These are phyloP conservation scores for Drosophila micromelanica DNA, from an alignment of 1,140 invertebrate genomes.

Conservation along the genomic window DNA sequence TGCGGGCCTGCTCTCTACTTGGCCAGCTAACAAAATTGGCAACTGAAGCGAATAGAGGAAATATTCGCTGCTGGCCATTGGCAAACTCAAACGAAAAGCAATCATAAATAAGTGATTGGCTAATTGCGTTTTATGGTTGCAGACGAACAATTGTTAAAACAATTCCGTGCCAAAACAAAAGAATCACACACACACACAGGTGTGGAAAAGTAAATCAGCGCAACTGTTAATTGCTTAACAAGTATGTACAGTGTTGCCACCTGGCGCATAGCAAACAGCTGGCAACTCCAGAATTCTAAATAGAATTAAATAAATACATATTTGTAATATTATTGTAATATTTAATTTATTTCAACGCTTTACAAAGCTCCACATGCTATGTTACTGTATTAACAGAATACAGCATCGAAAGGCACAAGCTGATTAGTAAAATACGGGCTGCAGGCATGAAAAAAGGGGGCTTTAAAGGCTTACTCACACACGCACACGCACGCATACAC, in stretches of 20 bases:
- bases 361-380: neutral
- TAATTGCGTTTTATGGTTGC: constrained; percentile 26
- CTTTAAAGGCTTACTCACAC: constrained; percentile 14
- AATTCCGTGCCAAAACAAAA: constrained; percentile 32
- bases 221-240: constrained; percentile 50
- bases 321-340: neutral
- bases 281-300: constrained; percentile 50
- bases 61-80: constrained; percentile 17
- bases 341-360: constrained; percentile 15
- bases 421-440: constrained; percentile 5
- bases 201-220: constrained; percentile 62
- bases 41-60: constrained; percentile 20
- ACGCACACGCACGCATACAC: constrained; percentile 1
- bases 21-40: constrained; percentile 39
- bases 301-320: constrained; percentile 18
- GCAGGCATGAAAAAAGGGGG: constrained; percentile 13
- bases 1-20: constrained; percentile 24
- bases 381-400: neutral
- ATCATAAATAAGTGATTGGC: constrained; percentile 29
- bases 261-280: constrained; percentile 26
- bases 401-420: constrained; percentile 16
- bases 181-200: constrained; percentile 22
- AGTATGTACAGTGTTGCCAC: constrained; percentile 39
- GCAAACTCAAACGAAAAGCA: constrained; percentile 13
- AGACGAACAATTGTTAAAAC: constrained; percentile 30